A percentile compares a stretch with the other conserved stretches of the same genome.
These are phyloP conservation scores for Paracyprichromis sp. DNA, from an alignment of 2,113 vertebrate genomes.

Conservation along the genomic window DNA sequence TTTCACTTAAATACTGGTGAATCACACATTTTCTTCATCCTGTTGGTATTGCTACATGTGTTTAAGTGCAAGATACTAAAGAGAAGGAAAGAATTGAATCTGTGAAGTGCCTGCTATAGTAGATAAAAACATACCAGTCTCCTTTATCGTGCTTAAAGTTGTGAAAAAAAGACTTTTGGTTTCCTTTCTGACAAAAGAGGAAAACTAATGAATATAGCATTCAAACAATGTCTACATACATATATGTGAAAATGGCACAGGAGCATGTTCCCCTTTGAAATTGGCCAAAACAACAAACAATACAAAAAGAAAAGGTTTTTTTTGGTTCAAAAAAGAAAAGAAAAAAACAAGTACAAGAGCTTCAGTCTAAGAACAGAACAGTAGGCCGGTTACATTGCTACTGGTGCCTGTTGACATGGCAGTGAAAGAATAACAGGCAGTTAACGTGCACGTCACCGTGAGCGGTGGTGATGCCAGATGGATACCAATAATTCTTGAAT, in stretches of 20 bases:
- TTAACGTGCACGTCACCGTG: neutral
- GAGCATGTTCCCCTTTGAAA: slow-evolving; percentile 2
- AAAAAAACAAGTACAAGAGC: slow-evolving; percentile 10
- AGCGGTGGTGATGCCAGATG: neutral
- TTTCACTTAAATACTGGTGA: slow-evolving; percentile 78
- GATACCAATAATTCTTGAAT: neutral
- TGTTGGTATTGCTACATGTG: slow-evolving; percentile 85
- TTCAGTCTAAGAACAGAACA: slow-evolving; percentile 21
- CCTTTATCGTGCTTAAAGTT: slow-evolving; percentile 60
- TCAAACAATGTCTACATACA: slow-evolving; percentile 41
- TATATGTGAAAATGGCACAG: slow-evolving; percentile 42
- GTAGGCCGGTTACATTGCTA: slow-evolving; percentile 7
- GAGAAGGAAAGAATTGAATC: slow-evolving; percentile 69
- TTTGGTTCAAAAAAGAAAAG: slow-evolving; percentile 45
- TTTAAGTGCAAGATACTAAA: slow-evolving; percentile 80
- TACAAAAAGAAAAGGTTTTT: neutral
- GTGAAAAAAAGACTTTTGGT: slow-evolving; percentile 58
- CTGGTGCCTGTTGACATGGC: slow-evolving; percentile 18
- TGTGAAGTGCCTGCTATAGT: slow-evolving; percentile 66
- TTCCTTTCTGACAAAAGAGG: slow-evolving; percentile 40
- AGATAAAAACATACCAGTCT: slow-evolving; percentile 65
- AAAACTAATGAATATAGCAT: slow-evolving; percentile 47
- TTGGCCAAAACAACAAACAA: slow-evolving; percentile 41
- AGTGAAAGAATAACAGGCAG: slow-evolving; percentile 15
- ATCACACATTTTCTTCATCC: slow-evolving; percentile 61